Evolutionary conservation across 2,113 vertebrate genomes (phyloP), one percentile per base, ranked within the genome.

Genomic region (Anolis carolinensis): DNA sequence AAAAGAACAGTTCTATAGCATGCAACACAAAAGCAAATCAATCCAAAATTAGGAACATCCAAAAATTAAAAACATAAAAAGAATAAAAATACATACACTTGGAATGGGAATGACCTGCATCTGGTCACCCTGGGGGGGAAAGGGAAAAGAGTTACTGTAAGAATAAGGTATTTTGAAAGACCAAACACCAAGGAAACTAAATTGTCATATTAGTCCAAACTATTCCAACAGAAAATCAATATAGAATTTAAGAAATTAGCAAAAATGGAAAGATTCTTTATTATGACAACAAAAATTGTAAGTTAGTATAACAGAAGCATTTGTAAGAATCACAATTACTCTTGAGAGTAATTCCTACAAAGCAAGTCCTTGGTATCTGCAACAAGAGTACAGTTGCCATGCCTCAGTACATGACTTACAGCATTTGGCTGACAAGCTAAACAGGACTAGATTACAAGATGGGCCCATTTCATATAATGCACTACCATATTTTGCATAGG

Each of bases 101-200:
- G 97, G 97, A 95, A 98, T 96, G 96, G 98, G 96, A 96, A 98
- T 97, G 97, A 97, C 96, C 95, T 98, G 97, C 96, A 97, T 97
- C 97, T 98, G 98, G 97, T 98, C 98, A 97, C 96, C 98, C 98
- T 98, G 95, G 90, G 93, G 95, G 95, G 91, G 96, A 95, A 91
- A 92, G 88, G 94, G 39, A 5, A 2, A 94, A 89, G 93, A 92
- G 91, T 95, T 89, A 95, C 82, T 88, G 88, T 96, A 93, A 96
- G 90, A 94, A 59, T 90, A 90, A 91, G 89, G 91, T 82, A 92
- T 90, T 93, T 86, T 91, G 91, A 92, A 91, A 92, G 87, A 93
- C 88, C 88, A 83, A 92, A 94, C 94, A 91, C 72, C 84, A 91
- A 95, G 44, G 36, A 92, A 90, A 91, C 81, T 85, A 70, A 91